Evolutionary conservation across 2,113 vertebrate genomes (phyloP).

Genomic region (Microtus richardsoni): DNA sequence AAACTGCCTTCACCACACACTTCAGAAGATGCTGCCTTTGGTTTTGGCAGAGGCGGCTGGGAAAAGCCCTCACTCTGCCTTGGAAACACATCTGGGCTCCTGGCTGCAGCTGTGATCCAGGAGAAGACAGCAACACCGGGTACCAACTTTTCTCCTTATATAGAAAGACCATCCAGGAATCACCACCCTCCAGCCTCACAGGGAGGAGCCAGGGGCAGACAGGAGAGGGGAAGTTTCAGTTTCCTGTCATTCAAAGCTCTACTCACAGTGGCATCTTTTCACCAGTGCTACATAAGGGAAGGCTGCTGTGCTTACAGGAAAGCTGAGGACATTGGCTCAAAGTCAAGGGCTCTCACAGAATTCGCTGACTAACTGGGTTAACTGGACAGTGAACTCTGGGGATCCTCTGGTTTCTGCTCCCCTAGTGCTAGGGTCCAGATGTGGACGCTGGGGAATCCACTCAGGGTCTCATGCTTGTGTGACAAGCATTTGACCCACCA

Average conservation of each 20-base stretch:
- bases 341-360: not conserved
- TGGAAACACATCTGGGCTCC: conserved; percentile 47
- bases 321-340: not conserved
- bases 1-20: conserved; percentile 69
- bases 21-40: conserved; percentile 49
- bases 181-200: conserved; percentile 26
- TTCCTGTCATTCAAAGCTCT: conserved; percentile 56
- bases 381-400: not conserved
- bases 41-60: conserved; percentile 61
- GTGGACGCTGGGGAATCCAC: not conserved
- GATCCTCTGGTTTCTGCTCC: not conserved
- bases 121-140: conserved; percentile 64
- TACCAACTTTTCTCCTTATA: conserved; percentile 77
- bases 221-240: conserved; percentile 46
- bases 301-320: not conserved
- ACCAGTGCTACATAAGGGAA: not conserved
- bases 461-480: not conserved
- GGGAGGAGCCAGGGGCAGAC: conserved; percentile 66
- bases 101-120: conserved; percentile 41
- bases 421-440: not conserved
- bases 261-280: not conserved
- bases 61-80: not conserved
- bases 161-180: conserved; percentile 75
- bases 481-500: not conserved
- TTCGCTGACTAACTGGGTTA: not conserved